phyloP scores from a whole-genome alignment of 2,113 vertebrate species.

The Mesoclemmys tuberculata region DNA sequence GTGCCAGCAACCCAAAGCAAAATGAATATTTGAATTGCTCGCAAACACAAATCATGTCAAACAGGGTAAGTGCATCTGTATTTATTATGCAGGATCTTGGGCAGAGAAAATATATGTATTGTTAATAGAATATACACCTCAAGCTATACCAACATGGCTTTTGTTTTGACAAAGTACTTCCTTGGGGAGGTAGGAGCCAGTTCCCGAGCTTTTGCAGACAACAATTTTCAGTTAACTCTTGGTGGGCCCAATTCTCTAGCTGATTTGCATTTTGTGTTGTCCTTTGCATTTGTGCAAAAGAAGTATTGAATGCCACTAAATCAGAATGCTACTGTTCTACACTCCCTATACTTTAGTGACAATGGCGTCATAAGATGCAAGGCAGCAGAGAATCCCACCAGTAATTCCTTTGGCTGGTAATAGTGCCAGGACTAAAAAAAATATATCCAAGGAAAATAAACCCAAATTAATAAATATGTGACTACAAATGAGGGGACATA shows the following conservation, averaged over 20 bases:
- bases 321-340: background rate
- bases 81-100: constrained; percentile 36
- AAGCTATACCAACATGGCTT: background rate
- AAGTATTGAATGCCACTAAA: background rate
- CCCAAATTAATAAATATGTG: background rate
- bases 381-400: background rate
- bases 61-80: constrained; percentile 37
- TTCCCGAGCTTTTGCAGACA: background rate
- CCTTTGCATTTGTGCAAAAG: background rate
- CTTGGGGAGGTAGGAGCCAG: background rate
- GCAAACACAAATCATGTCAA: constrained; percentile 41
- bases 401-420: background rate
- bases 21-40: constrained; percentile 50
- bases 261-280: background rate
- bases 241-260: background rate
- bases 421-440: background rate
- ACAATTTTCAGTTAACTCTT: background rate
- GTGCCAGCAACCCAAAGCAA: background rate
- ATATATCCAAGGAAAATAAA: background rate
- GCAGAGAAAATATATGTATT: constrained; percentile 39
- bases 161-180: constrained; percentile 45
- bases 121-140: constrained; percentile 33
- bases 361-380: background rate
- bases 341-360: background rate
- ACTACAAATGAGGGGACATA: background rate